Evolutionary conservation across 2,888 invertebrate genomes (phyloP), one percentile per base, ranked within the genome.

Genomic region (Torymus auratus): DNA sequence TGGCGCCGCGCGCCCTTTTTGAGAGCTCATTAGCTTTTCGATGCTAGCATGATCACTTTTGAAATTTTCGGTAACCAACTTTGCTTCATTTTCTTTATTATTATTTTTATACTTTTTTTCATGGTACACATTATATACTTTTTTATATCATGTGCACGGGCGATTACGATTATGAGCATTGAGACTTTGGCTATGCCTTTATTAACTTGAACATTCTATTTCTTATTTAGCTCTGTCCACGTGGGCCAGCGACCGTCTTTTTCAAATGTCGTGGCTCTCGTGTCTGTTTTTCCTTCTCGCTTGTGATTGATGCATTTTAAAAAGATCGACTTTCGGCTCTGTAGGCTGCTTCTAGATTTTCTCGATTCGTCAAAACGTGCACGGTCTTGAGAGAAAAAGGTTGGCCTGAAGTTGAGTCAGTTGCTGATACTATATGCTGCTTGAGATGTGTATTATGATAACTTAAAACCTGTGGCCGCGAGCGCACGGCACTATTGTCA

Each of bases 161-260:
- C 83, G 74, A 83, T 83, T 84, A 82, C 81, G 81, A 82, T 81
- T 79, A 83, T 75, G 82, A 82, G 81, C 77, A 69, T 78, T 82
- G 75, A 75, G 78, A 83, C 79, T 84, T 78, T 84, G 75, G 68
- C 73, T 81, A 70, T 67, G 58, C 61, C 64, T 68, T 74, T 71
- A 71, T 67, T 41, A 70, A 74, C 76, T 78, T 72, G 72, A 80
- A 80, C 76, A 65, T 71, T 70, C 60, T 81, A 81, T 82, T 81
- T 71, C 76, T 73, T 83, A 82, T 86, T 41, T 84, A 83, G 84
- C 84, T 83, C 78, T 84, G 84, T 83, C 85, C 87, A 86, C 83
- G 77, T 85, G 86, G 88, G 86, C 88, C 87, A 88, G 87, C 86
- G 86, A 86, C 84, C 84, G 84, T 86, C 83, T 81, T 84, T 79